Evolutionary conservation across 2,113 vertebrate species (phyloP).

Genomic region (Barbus barbus): DNA sequence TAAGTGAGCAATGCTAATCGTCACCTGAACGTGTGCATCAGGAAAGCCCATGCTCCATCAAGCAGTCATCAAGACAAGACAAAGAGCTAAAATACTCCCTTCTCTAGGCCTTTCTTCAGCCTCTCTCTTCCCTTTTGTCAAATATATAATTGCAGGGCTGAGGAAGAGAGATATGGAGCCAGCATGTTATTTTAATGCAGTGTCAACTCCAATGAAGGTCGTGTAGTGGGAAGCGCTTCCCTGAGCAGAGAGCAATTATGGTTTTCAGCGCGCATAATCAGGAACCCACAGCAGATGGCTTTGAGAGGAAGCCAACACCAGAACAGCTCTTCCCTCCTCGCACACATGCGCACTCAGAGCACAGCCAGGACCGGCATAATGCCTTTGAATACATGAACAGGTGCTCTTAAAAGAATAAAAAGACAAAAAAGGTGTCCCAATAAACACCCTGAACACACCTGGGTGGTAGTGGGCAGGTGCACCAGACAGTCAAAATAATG

Average conservation of each 20-base stretch:
- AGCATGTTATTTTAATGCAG: conserved; percentile 60
- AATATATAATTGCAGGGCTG: conserved; percentile 33
- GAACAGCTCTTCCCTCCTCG: conserved; percentile 13
- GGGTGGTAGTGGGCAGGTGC: background rate
- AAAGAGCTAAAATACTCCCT: conserved; percentile 23
- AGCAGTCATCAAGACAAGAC: conserved; percentile 47
- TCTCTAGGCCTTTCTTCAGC: conserved; percentile 9
- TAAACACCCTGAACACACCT: background rate
- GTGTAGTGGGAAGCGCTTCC: conserved; percentile 56
- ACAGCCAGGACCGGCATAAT: background rate
- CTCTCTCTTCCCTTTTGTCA: conserved; percentile 16
- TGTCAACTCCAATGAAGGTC: conserved; percentile 52
- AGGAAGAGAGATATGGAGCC: conserved; percentile 49
- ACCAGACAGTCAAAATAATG: no score
- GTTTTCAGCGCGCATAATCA: conserved; percentile 60
- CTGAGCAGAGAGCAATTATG: conserved; percentile 62
- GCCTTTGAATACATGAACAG: background rate
- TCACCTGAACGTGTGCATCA: conserved; percentile 49
- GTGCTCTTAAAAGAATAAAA: background rate
- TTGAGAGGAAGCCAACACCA: conserved; percentile 41
- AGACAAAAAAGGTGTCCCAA: background rate
- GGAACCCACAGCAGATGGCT: conserved; percentile 57
- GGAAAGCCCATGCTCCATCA: conserved; percentile 43
- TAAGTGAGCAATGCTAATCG: conserved; percentile 40
- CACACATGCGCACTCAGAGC: conserved; percentile 28